A percentile compares a stretch with the other conserved stretches of the same genome.
phyloP scores from a whole-genome alignment of 2,888 invertebrate genomes.

The Xestia ashworthii region DNA sequence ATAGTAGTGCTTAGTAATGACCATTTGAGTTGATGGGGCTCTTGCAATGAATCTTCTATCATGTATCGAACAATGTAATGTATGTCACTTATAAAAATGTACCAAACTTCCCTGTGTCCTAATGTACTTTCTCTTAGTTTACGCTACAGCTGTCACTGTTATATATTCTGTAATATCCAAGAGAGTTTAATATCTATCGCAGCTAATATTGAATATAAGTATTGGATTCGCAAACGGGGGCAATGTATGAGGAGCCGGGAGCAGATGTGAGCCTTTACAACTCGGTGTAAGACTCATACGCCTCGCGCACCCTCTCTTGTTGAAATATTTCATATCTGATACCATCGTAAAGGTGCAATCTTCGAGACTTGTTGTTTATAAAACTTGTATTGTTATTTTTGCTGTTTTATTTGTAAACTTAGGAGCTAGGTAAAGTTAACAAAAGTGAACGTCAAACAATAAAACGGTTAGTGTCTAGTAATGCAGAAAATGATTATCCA shows the following conservation, averaged over 20 bases:
- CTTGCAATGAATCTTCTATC: not conserved
- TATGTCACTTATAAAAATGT: slow-evolving; percentile 8
- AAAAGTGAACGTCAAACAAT: not conserved
- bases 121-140: slow-evolving; percentile 66
- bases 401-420: not conserved
- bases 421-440: not conserved
- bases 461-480: not conserved
- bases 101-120: slow-evolving; percentile 2
- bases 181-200: slow-evolving; percentile 81
- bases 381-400: not conserved
- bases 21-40: slow-evolving; percentile 6
- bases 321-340: slow-evolving; percentile 67
- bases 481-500: not conserved
- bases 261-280: slow-evolving; percentile 74
- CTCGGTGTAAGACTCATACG: slow-evolving; percentile 52
- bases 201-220: slow-evolving; percentile 79
- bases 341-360: slow-evolving; percentile 61
- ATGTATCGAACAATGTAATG: not conserved
- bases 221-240: slow-evolving; percentile 74
- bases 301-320: slow-evolving; percentile 59
- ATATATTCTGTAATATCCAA: slow-evolving; percentile 77
- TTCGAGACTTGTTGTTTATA: slow-evolving; percentile 33
- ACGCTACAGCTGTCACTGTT: slow-evolving; percentile 80
- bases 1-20: slow-evolving; percentile 22
- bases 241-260: slow-evolving; percentile 69